phyloP scores from a whole-genome alignment of 2,797 vertebrate genomes.

The Phataginus tetradactyla region DNA sequence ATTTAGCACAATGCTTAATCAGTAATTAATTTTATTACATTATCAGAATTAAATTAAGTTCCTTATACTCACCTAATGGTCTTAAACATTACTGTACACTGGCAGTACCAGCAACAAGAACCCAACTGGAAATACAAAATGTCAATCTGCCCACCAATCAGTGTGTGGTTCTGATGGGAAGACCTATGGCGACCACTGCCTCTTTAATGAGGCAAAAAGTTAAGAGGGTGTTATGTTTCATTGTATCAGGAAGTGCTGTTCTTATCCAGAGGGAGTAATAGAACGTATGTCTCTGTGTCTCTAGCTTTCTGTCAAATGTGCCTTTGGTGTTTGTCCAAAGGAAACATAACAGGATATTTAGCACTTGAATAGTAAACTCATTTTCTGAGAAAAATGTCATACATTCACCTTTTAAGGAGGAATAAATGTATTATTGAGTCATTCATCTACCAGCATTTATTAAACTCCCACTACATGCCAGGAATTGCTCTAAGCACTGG shows the following conservation, averaged over 20 bases:
- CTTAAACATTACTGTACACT: constrained; percentile 62
- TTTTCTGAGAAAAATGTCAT: not conserved
- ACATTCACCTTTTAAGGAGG: not conserved
- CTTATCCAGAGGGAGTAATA: not conserved
- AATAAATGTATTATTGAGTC: not conserved
- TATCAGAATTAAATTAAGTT: not conserved
- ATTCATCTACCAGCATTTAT: constrained; percentile 16
- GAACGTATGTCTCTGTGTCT: not conserved
- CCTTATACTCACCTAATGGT: not conserved
- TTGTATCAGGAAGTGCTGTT: not conserved
- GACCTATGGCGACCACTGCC: constrained; percentile 83
- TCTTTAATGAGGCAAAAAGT: constrained; percentile 84
- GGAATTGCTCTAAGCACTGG: not conserved
- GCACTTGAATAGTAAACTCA: not conserved
- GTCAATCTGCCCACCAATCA: constrained; percentile 76
- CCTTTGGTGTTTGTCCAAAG: not conserved
- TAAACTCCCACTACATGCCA: not conserved
- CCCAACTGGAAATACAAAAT: constrained; percentile 65
- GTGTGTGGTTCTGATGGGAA: constrained; percentile 86
- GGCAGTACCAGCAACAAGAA: constrained; percentile 64
- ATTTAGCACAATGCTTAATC: not conserved
- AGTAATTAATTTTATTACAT: not conserved
- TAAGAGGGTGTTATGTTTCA: constrained; percentile 67
- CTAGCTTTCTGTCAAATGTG: not conserved
- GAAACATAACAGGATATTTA: not conserved